Evolutionary conservation across 2,888 invertebrate genomes (phyloP).

Genomic region (Erebia palarica): DNA sequence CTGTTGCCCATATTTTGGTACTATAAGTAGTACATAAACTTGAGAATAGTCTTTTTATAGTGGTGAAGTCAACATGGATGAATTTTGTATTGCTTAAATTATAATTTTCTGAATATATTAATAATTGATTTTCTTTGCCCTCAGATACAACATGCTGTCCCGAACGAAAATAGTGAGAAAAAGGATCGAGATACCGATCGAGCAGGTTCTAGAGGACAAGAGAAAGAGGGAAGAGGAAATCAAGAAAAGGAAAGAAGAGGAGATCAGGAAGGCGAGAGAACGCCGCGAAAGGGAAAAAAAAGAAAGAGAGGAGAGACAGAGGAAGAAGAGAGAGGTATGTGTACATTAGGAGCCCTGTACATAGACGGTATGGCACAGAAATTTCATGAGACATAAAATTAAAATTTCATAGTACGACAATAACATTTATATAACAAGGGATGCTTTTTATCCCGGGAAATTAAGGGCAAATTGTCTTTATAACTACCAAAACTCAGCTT

Average conservation of each 20-base stretch:
- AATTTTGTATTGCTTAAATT: background rate
- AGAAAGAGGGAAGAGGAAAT: constrained; percentile 60
- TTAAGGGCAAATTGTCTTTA: too few relatives aligned
- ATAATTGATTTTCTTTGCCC: background rate
- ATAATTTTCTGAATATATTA: background rate
- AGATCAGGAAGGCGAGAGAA: constrained; percentile 52
- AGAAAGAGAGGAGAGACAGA: constrained; percentile 67
- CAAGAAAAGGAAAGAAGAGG: constrained; percentile 60
- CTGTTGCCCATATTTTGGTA: too few relatives aligned
- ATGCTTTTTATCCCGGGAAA: too few relatives aligned
- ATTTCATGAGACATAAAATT: too few relatives aligned
- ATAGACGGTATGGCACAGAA: too few relatives aligned
- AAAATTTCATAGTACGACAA: too few relatives aligned
- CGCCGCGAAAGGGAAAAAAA: constrained; percentile 55
- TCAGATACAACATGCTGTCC: constrained; percentile 73
- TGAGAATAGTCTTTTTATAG: too few relatives aligned
- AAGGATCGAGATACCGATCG: constrained; percentile 69
- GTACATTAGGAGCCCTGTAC: too few relatives aligned
- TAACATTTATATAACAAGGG: too few relatives aligned
- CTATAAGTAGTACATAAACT: too few relatives aligned
- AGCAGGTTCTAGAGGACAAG: constrained; percentile 73
- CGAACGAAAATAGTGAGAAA: constrained; percentile 71
- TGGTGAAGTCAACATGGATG: too few relatives aligned
- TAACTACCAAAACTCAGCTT: too few relatives aligned
- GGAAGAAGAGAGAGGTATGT: constrained; percentile 67